phyloP scores from a whole-genome alignment of 2,797 vertebrate genomes.

The Borostomias antarcticus region DNA sequence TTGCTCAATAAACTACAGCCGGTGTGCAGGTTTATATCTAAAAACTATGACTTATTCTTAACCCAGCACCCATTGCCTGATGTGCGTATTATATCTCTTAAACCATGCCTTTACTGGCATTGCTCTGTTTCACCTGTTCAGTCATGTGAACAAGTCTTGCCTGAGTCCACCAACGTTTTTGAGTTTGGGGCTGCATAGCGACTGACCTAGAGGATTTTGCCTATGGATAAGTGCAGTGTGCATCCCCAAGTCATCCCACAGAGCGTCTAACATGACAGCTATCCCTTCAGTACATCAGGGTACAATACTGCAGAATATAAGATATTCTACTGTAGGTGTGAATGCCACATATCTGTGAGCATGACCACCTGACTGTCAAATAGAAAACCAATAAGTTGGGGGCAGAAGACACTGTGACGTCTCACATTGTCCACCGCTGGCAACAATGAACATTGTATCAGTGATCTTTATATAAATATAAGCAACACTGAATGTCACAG shows the following conservation, averaged over 20 bases:
- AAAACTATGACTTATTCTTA: too few species aligned
- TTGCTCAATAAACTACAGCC: too few species aligned
- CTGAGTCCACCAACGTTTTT: not conserved
- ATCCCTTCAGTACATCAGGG: conserved; percentile 28
- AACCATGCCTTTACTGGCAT: not conserved
- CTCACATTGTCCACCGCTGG: not conserved
- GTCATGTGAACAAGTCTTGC: not conserved
- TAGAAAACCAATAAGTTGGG: conserved; percentile 17
- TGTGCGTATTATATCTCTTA: not conserved
- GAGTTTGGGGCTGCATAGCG: not conserved
- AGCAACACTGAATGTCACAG: not conserved
- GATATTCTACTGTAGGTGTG: conserved; percentile 34
- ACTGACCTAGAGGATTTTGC: not conserved
- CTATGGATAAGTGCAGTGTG: conserved; percentile 18
- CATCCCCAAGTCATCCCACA: conserved; percentile 2
- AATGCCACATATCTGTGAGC: conserved; percentile 15
- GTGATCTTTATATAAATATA: not conserved
- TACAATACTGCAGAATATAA: conserved; percentile 22
- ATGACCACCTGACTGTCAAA: conserved; percentile 34
- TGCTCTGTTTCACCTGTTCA: not conserved
- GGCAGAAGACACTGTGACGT: not conserved
- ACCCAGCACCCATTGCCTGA: too few species aligned
- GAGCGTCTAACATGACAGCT: conserved; percentile 30
- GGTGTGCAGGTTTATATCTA: too few species aligned
- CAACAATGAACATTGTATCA: not conserved